Conservation (phyloP, 1,140 invertebrate genomes). For the Neodiprion fabricii region DNA sequence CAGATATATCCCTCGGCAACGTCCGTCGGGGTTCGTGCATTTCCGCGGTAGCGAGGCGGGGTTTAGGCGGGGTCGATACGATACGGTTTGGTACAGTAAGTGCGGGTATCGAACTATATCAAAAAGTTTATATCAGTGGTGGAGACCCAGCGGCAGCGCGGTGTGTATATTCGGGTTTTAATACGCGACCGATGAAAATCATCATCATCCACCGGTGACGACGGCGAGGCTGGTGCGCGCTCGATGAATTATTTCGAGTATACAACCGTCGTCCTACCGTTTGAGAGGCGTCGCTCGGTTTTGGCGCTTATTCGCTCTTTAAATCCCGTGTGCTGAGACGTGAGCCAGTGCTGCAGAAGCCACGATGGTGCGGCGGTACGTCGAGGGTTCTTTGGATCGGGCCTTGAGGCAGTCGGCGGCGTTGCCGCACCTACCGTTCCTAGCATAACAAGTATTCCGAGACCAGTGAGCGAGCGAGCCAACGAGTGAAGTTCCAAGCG, state of each 20-base stretch:
- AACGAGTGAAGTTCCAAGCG: constrained; percentile 17
- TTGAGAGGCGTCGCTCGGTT: too few species aligned
- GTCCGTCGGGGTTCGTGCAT: background rate
- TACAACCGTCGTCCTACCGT: too few species aligned
- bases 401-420: constrained; percentile 31
- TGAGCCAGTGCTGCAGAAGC: background rate
- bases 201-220: too few species aligned
- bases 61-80: constrained; percentile 60
- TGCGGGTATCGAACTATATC: background rate
- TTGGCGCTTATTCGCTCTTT: too few species aligned
- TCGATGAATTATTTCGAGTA: too few species aligned
- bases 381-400: constrained; percentile 26
- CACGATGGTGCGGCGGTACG: background rate
- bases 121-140: constrained; percentile 7
- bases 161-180: background rate
- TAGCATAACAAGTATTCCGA: constrained; percentile 30
- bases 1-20: constrained; percentile 29
- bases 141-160: background rate
- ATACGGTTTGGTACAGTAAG: background rate
- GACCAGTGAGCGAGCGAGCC: constrained; percentile 27
- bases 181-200: background rate
- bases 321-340: too few species aligned
- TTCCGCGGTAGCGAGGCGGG: constrained; percentile 45
- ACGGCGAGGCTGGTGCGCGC: too few species aligned
- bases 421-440: constrained; percentile 31